Evolutionary conservation across 2,113 vertebrate species (phyloP), one percentile per base, ranked within the genome.

Genomic region (Pollimyrus isidori): DNA sequence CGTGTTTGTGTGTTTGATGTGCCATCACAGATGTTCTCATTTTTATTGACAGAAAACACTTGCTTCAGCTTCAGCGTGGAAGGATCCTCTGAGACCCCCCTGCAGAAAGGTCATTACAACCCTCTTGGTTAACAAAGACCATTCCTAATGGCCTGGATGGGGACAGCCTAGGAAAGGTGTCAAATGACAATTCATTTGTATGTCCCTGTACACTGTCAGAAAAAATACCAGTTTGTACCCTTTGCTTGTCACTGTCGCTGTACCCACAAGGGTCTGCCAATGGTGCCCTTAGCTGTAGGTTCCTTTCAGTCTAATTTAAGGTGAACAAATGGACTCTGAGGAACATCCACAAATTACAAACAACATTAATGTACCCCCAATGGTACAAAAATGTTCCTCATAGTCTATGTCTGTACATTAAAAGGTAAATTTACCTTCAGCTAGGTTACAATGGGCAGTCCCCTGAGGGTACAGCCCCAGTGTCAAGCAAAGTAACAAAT

Each of bases 1-100:
- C 7, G 13, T 89, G 88, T 53, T 83, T 89, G 69, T 13, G 13
- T 89, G 88, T 53, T 89, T 89, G 69, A 30, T 89, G 73, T 89
- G 35, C 19, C 88, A 56, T 53, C 73, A 82, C 6, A 9, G 26
- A 49, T 19, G n/a, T n/a, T n/a, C 87, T 42, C 42, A 30, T 9
- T 11, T 52, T 15, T 89, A 30, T 89, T 89, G 30, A 23, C 46
- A 82, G 69, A 82, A 49, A 82, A 53, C 88, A 88, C 26, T 49
- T 49, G 9, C 46, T 30, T 73, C 58, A 65, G 45, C 21, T 45
- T 88, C 5, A 39, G 10, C 4, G 5, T 39, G 30, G 69, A 35
- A 6, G 69, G 30, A 39, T 76, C 30, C 69, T 39, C 30, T 39
- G 35, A 39, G 30, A 69, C 56, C 21, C 53, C 53, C 52, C 30